Percentiles rank a stretch among this genome's conserved stretches.
Conservation (phyloP, 1,140 invertebrate species). For the Wasmannia auropunctata region DNA sequence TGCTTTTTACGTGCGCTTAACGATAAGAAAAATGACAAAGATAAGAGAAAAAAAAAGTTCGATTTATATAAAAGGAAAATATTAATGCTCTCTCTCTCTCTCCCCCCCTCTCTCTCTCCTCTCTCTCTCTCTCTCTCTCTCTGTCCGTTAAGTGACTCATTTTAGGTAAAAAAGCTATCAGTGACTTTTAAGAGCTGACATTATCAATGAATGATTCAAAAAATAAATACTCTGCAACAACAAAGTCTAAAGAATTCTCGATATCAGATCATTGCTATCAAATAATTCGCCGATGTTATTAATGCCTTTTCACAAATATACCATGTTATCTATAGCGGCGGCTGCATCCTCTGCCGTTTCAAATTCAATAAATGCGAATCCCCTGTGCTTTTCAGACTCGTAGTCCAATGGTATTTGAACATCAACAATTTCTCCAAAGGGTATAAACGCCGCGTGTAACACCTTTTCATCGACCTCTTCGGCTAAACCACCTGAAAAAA, state of each 20-base stretch:
- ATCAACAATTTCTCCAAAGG: constrained; percentile 99
- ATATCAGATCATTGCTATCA: constrained; percentile 14
- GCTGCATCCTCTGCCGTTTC: constrained; percentile 97
- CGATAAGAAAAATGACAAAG: too few species aligned
- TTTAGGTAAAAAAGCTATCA: not conserved
- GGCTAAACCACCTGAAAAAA: constrained; percentile 92
- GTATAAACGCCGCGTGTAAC: constrained; percentile 97
- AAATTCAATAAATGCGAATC: constrained; percentile 99
- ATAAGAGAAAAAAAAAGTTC: constrained; percentile 36
- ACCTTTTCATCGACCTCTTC: constrained; percentile 99
- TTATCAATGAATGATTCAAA: constrained; percentile 13
- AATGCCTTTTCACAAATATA: constrained; percentile 81
- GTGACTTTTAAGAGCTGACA: not conserved
- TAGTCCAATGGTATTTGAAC: constrained; percentile 99
- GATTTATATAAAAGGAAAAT: not conserved
- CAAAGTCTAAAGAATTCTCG: not conserved
- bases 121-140: too few species aligned
- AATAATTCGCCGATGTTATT: constrained; percentile 13
- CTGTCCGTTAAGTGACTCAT: not conserved
- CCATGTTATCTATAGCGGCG: constrained; percentile 99
- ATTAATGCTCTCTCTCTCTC: not conserved
- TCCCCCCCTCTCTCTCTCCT: too few species aligned
- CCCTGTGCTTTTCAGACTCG: constrained; percentile 98
- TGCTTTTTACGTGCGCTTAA: not conserved
- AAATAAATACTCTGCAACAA: not conserved